Evolutionary conservation across 2,113 vertebrate species (phyloP).

Genomic region (Microtus ochrogaster): DNA sequence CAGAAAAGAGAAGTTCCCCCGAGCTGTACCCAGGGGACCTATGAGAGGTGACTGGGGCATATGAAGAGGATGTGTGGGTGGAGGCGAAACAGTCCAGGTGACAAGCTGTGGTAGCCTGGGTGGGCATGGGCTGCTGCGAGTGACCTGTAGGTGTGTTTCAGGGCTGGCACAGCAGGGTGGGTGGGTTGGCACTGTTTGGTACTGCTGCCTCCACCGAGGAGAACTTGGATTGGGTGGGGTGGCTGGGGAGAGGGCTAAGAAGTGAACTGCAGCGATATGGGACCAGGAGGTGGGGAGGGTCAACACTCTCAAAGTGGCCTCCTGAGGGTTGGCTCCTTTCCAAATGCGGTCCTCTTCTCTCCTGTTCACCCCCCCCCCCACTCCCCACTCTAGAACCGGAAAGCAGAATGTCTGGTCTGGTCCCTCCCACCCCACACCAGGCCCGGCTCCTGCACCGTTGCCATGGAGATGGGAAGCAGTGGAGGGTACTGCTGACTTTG

Average conservation of each 20-base stretch:
- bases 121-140: background rate
- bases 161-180: background rate
- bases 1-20: background rate
- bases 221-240: background rate
- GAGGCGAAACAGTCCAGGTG: background rate
- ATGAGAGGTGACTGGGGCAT: background rate
- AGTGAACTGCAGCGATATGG: background rate
- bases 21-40: background rate
- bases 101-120: background rate
- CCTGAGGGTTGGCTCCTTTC: background rate
- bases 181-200: background rate
- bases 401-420: slow-evolving; percentile 80
- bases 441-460: slow-evolving; percentile 80
- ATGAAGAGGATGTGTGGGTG: background rate
- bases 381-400: slow-evolving; percentile 72
- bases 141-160: background rate
- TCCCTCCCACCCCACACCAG: slow-evolving; percentile 79
- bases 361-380: background rate
- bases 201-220: background rate
- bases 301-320: background rate
- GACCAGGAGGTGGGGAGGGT: background rate
- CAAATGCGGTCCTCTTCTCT: slow-evolving; percentile 4
- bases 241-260: background rate
- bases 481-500: slow-evolving; percentile 82
- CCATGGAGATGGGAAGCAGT: slow-evolving; percentile 83